Evolutionary conservation across 1,140 invertebrate species (phyloP).

Genomic region (Rhagoletis zephyria): DNA sequence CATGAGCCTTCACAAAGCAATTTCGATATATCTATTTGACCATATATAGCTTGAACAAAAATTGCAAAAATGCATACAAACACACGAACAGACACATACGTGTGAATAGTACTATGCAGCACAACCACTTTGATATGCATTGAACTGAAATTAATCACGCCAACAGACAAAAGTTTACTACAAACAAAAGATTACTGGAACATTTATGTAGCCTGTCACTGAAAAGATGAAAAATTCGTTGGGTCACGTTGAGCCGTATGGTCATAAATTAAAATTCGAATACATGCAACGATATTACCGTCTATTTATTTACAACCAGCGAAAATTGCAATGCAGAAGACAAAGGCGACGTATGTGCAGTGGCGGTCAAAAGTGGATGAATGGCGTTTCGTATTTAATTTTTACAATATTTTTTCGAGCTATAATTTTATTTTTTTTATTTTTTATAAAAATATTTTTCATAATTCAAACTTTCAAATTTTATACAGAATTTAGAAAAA

Average conservation of each 20-base stretch:
- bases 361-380: too few species aligned
- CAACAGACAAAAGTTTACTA: slow-evolving; percentile 7
- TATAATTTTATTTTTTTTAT: too few species aligned
- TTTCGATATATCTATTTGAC: neutral
- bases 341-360: neutral
- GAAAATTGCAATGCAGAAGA: neutral
- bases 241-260: neutral
- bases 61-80: neutral
- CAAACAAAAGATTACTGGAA: slow-evolving; percentile 4
- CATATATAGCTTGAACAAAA: neutral
- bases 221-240: slow-evolving; percentile 36
- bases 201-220: slow-evolving; percentile 17
- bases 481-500: too few species aligned
- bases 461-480: too few species aligned
- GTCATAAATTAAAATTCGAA: neutral
- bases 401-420: too few species aligned
- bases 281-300: neutral
- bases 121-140: neutral
- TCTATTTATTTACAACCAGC: neutral
- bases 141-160: slow-evolving; percentile 31
- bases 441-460: too few species aligned
- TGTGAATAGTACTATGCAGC: neutral
- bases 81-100: too few species aligned
- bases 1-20: neutral
- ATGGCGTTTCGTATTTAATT: too few species aligned